Base-by-base conservation (phyloP, 2,888 invertebrate species). In the Morpho achilles region DNA sequence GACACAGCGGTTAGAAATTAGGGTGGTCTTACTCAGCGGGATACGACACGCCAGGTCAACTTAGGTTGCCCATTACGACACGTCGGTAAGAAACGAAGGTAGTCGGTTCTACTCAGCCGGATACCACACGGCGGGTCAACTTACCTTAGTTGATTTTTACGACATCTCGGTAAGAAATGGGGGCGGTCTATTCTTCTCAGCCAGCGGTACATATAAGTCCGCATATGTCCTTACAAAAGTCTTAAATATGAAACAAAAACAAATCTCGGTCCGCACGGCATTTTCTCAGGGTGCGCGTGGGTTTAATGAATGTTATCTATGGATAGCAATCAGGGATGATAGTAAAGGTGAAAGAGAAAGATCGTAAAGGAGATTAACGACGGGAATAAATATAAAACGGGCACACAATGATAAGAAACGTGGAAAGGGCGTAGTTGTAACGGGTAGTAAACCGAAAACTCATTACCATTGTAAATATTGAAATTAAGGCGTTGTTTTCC, bases 361-460 rank as follows among this genome's bases (percentile, higher is more conserved):
- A 63, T 61, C 63, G 63, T 63, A 61, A 63, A 61, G 53, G 57
- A 61, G 63, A 63, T 63, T 63, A 63, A 63, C 63, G 63, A 57
- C 53, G 41, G 59, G 59, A 59, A 61, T 63, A 63, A 63, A 63
- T 62, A 62, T 61, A 59, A 61, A 59, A 61, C 56, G 61, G 59
- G 53, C 57, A 59, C 59, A 47, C 54, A 57, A 57, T 59, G 57
- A 63, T 61, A 63, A 63, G 59, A 39, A 58, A 44, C 43, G 23
- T 48, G 51, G 51, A 42, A 49, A 50, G 49, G 49, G 50, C 39
- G 59, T 56, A 46, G 53, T 51, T 47, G 56, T 45, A 32, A 45
- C 41, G 23, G 50, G 58, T 53, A 50, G 46, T 60, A 57, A 59
- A 59, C 42, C 23, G 39, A 43, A 32, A 39, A 50, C 48, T 63